Percentiles rank a stretch among this genome's conserved stretches.
phyloP scores from a whole-genome alignment of 1,140 invertebrate species.

The Pararge aegeria region DNA sequence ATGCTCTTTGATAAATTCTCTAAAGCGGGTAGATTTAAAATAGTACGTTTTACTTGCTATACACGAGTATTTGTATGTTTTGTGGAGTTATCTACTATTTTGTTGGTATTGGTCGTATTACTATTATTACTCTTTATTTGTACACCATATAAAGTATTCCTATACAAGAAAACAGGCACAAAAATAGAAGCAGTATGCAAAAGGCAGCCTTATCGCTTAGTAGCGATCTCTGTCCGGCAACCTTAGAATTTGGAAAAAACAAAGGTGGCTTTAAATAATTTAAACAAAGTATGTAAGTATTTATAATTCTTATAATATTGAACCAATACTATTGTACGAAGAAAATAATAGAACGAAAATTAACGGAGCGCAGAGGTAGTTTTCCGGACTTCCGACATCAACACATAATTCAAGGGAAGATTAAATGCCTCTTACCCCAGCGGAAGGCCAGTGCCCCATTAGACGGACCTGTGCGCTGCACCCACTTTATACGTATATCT shows the following conservation, averaged over 20 bases:
- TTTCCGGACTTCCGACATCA: slow-evolving; percentile 68
- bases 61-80: neutral
- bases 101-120: too few relatives aligned
- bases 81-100: neutral
- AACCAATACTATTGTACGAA: slow-evolving; percentile 17
- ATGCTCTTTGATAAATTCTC: slow-evolving; percentile 12
- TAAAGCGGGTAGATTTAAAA: neutral
- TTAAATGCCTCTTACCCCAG: slow-evolving; percentile 71
- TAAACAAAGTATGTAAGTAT: too few relatives aligned
- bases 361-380: slow-evolving; percentile 32
- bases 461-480: slow-evolving; percentile 43
- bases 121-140: too few relatives aligned
- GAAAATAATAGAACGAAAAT: slow-evolving; percentile 45
- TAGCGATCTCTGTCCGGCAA: too few relatives aligned
- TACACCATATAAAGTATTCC: too few relatives aligned
- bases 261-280: too few relatives aligned
- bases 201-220: too few relatives aligned
- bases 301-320: neutral
- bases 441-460: slow-evolving; percentile 64
- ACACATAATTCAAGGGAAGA: slow-evolving; percentile 75
- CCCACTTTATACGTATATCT: slow-evolving; percentile 45
- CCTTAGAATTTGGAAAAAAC: too few relatives aligned
- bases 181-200: too few relatives aligned
- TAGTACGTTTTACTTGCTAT: neutral
- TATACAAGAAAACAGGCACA: too few relatives aligned